Evolutionary conservation across 35 echinoderm and acorn worm genomes (phyloP), one percentile per base, ranked within the genome.

Genomic region (Nesometra sesokonis): DNA sequence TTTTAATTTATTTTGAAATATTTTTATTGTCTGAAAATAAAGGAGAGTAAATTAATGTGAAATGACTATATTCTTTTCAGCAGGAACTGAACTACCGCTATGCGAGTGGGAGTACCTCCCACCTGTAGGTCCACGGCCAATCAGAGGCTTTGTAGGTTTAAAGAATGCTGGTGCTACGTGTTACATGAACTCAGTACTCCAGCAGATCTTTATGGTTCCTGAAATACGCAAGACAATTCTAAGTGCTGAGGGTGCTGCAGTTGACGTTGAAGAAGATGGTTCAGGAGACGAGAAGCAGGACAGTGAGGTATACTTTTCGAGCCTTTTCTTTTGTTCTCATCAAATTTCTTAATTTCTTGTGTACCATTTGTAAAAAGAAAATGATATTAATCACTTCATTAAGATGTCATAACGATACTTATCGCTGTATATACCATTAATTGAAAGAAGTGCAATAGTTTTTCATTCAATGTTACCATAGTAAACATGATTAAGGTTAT

Each of bases 131-230:
- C 96, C 96, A 40, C 86, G 96, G 76, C 96, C 96, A 32, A 91
- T 90, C 84, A 94, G 90, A 37, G 96, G 96, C 17, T 99, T 91
- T 80, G 96, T 99, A 17, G 96, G 96, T 0, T 88, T 99, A n/a
- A 99, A 99, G 96, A 99, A 99, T 90, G 96, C 96, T 77, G 96
- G 96, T 80, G 96, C 96, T 15, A 99, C 96, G n/a, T 99, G 96
- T 81, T 99, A 99, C 84, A 99, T 99, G 96, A 99, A 99, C 82
- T 99, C 96, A n/a, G 96, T 99, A 32, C 76, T 99, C 79, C 96
- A 99, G 77, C 96, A 97, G 96, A 76, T 99, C 40, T 99, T 94
- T 83, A 99, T 99, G 96, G 96, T 99, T 30, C 96, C 92, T 34
- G 92, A 94, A 32, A 99, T 99, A 38, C 83, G 93, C 46, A 76